Evolutionary conservation across 2,113 vertebrate species (phyloP), one percentile per base, ranked within the genome.

Genomic region (Progne subis): DNA sequence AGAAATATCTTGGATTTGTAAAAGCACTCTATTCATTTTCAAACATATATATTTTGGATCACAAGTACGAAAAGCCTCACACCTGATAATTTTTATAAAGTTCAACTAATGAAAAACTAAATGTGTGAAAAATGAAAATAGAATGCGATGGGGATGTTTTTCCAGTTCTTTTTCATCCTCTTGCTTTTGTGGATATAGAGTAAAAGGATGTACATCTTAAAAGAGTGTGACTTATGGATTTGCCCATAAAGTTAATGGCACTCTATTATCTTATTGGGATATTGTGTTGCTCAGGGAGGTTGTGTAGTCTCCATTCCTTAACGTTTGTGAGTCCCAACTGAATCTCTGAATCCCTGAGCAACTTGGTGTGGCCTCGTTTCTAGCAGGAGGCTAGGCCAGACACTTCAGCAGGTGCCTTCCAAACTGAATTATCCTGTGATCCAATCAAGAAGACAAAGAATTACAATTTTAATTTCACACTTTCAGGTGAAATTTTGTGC

Each of bases 31-130:
- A 15, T 4, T 79, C 0, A 8, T 61, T 86, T 92, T 63, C 1
- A 0, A 86, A 39, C 12, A 11, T 17, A 3, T 0, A 0, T 61
- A 8, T 59, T 94, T 88, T 52, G 47, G 17, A 56, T 41, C 43
- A 44, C 44, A 82, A 37, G 19, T 37, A 78, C 3, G 9, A 70
- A 86, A 75, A 78, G 4, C 12, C 5, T 68, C 31, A 43, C 10
- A 11, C 0, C 0, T 23, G 20, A 16, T 60, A 64, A 39, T 75
- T 82, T 85, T 29, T 46, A 32, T 19, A 9, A 46, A 69, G 11
- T 52, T 79, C 44, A 59, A 68, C 34, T 46, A 57, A 49, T 43
- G 19, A 41, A 87, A 75, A 63, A 31, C 8, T 43, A 56, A 64
- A 29, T 8, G 10, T 26, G 9, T 29, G 37, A 63, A 81, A 92